A percentile compares a stretch with the other conserved stretches of the same genome.
phyloP scores from a whole-genome alignment of 2,888 invertebrate species.

The Lasioglossum calceatum region DNA sequence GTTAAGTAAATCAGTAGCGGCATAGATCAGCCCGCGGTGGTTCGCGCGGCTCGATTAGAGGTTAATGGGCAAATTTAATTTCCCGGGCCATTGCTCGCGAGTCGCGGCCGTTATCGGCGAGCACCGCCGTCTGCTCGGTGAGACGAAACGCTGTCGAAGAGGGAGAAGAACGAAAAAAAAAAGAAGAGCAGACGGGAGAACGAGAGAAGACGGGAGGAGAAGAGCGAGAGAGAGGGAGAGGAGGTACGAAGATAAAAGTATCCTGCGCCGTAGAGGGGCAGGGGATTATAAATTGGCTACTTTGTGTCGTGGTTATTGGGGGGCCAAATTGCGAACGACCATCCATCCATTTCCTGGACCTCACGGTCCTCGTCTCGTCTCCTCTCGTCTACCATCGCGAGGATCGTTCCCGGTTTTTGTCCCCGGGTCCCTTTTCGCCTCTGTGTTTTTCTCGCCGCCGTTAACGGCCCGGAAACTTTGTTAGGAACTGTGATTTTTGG shows the following conservation, averaged over 20 bases:
- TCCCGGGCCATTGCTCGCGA: conserved; percentile 70
- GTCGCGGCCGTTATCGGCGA: conserved; percentile 64
- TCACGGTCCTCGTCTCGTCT: conserved; percentile 30
- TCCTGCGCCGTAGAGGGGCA: conserved; percentile 59
- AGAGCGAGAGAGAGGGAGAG: background rate
- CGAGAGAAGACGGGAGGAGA: conserved; percentile 6
- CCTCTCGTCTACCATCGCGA: conserved; percentile 18
- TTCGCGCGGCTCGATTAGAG: conserved; percentile 62
- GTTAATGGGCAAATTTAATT: conserved; percentile 75
- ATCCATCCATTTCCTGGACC: conserved; percentile 74
- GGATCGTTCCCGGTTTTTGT: conserved; percentile 31
- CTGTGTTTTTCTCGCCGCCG: conserved; percentile 30
- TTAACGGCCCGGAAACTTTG: conserved; percentile 56
- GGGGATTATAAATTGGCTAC: conserved; percentile 78
- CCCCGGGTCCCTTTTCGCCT: background rate
- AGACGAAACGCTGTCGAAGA: conserved; percentile 43
- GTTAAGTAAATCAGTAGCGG: conserved; percentile 41
- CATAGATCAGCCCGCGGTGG: conserved; percentile 12
- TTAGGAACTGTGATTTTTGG: conserved; percentile 43
- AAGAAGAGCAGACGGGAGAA: conserved; percentile 5
- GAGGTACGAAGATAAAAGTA: conserved; percentile 69
- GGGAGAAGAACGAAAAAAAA: conserved; percentile 24
- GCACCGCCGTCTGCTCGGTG: conserved; percentile 49
- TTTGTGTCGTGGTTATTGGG: conserved; percentile 78
- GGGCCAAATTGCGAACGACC: conserved; percentile 78